A percentile compares a stretch with the other conserved stretches of the same genome.
Conservation (phyloP, 2,113 vertebrate genomes). For the Apodemus sylvaticus region DNA sequence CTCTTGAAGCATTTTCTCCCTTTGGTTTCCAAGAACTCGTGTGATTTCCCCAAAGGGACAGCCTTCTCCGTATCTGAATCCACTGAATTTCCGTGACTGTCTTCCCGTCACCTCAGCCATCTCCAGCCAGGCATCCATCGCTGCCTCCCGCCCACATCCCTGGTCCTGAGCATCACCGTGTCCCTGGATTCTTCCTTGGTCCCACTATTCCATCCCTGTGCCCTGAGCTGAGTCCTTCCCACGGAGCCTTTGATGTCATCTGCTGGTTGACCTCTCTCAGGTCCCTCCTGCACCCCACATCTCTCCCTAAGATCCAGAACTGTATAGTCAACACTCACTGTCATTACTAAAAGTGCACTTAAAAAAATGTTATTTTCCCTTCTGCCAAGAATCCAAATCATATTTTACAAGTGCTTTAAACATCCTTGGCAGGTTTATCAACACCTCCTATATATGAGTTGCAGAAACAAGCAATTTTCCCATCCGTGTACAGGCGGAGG, state of each 20-base stretch:
- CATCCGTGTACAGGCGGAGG: not conserved
- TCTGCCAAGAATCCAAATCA: slow-evolving; percentile 15
- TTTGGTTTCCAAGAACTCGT: slow-evolving; percentile 40
- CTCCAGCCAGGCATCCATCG: not conserved
- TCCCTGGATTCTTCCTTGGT: not conserved
- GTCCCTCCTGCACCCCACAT: not conserved
- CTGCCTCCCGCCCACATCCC: not conserved
- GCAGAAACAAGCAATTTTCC: slow-evolving; percentile 41
- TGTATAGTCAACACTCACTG: not conserved
- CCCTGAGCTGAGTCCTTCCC: not conserved
- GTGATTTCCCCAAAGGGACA: too few relatives aligned
- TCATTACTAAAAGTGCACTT: not conserved
- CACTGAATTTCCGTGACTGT: slow-evolving; percentile 2
- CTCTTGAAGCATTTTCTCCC: slow-evolving; percentile 4
- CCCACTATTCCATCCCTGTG: not conserved
- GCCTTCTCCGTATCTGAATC: too few relatives aligned
- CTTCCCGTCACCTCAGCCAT: not conserved
- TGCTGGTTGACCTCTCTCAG: accelerated
- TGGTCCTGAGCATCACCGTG: too few relatives aligned
- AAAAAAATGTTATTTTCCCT: not conserved
- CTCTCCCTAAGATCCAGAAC: not conserved
- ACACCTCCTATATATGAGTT: slow-evolving; percentile 56
- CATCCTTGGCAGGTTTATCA: slow-evolving; percentile 55
- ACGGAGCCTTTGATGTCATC: not conserved
- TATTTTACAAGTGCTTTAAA: slow-evolving; percentile 32